Conservation (phyloP, 2,888 invertebrate species). For the Allolobophora icterica region DNA sequence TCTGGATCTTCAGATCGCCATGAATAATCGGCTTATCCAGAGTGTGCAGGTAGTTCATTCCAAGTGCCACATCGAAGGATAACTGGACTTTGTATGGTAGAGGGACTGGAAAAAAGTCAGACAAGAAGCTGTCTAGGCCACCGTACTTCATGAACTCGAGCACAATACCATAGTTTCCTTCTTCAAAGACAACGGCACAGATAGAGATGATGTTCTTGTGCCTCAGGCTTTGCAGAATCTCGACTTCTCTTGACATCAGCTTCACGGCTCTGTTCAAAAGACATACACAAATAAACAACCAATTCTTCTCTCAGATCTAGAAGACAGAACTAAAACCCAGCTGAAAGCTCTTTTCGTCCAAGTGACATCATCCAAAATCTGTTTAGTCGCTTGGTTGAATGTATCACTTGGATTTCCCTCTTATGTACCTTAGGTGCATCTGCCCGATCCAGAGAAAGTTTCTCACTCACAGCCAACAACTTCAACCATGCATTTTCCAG, state of each 20-base stretch:
- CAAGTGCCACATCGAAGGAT: slow-evolving; percentile 50
- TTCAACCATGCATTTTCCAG: no score
- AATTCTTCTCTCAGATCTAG: not conserved
- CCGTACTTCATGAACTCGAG: not conserved
- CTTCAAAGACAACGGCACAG: not conserved
- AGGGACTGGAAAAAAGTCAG: not conserved
- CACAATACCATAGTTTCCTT: not conserved
- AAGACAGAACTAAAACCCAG: no score
- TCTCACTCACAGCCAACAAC: no score
- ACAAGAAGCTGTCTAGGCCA: not conserved
- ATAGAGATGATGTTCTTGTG: not conserved
- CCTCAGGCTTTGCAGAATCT: not conserved
- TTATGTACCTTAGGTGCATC: no score
- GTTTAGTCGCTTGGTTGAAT: no score
- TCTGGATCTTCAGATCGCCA: slow-evolving; percentile 54
- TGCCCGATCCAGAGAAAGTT: no score
- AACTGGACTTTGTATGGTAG: slow-evolving; percentile 40
- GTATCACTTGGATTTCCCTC: no score
- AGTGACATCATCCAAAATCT: no score
- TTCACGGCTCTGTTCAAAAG: not conserved
- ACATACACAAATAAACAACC: not conserved
- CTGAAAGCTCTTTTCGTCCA: no score
- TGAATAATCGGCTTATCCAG: slow-evolving; percentile 51
- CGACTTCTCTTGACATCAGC: not conserved
- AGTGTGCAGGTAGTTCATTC: slow-evolving; percentile 52